phyloP scores from a whole-genome alignment of 2,888 invertebrate genomes.

The Xanthorhoe spadicearia region DNA sequence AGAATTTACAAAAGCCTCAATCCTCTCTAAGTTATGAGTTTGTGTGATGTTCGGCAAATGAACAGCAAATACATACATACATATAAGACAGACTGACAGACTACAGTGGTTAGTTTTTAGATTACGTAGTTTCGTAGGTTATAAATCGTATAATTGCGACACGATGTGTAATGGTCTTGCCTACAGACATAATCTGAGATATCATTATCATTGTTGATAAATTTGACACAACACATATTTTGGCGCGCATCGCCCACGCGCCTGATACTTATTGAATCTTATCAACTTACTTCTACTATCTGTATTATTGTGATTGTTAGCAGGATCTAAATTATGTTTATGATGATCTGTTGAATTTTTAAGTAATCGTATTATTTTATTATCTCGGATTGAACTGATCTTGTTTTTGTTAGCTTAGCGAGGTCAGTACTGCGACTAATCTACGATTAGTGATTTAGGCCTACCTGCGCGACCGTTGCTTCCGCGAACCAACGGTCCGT shows the following conservation, averaged over 20 bases:
- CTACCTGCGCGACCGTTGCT: slow-evolving; percentile 10
- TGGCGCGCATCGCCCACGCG: not conserved
- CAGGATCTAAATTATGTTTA: not conserved
- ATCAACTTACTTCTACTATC: not conserved
- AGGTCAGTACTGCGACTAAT: slow-evolving; percentile 1
- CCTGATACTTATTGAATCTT: not conserved
- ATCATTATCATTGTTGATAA: not conserved
- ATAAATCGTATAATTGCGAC: not conserved
- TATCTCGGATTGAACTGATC: not conserved
- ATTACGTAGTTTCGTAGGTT: not conserved
- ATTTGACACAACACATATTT: not conserved
- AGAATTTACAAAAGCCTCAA: no score
- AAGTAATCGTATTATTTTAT: slow-evolving; percentile 3
- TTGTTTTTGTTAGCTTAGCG: not conserved
- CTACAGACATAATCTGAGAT: not conserved
- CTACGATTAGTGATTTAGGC: slow-evolving; percentile 11
- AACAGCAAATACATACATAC: not conserved
- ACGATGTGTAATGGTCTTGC: not conserved
- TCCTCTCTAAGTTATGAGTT: no score
- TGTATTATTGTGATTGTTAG: not conserved
- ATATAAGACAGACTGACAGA: no score
- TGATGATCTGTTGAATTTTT: not conserved
- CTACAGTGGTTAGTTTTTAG: not conserved
- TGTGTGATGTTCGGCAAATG: not conserved
- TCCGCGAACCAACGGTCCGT: slow-evolving; percentile 22